A percentile compares a stretch with the other conserved stretches of the same genome.
Conservation (phyloP, 1,140 invertebrate species). For the Bursaphelenchus mucronatus region DNA sequence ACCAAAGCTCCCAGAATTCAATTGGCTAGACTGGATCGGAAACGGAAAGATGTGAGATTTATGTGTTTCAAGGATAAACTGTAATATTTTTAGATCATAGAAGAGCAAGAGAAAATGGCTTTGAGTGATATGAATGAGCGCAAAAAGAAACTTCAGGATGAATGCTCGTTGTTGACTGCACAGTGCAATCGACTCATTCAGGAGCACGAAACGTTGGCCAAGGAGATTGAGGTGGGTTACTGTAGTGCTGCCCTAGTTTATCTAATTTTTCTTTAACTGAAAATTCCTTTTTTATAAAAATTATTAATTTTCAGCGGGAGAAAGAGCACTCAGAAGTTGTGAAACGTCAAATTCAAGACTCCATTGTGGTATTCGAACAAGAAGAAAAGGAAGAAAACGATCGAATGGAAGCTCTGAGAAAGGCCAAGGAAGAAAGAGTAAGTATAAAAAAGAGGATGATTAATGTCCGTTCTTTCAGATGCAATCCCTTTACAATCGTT, state of each 20-base stretch:
- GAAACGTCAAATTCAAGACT: constrained; percentile 4
- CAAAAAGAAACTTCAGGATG: constrained; percentile 22
- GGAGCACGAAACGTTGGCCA: constrained; percentile 12
- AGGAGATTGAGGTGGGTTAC: constrained; percentile 20
- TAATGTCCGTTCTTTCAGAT: constrained; percentile 9
- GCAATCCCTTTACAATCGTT: constrained; percentile 11
- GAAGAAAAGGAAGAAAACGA: constrained; percentile 17
- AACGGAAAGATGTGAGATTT: constrained; percentile 14
- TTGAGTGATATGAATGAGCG: constrained; percentile 22
- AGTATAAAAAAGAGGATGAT: background rate
- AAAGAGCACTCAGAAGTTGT: constrained; percentile 10
- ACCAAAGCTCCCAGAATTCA: constrained; percentile 3
- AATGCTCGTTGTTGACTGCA: constrained; percentile 15
- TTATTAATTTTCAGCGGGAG: constrained; percentile 10
- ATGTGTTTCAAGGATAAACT: background rate
- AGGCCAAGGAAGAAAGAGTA: constrained; percentile 24
- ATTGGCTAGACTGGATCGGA: constrained; percentile 6
- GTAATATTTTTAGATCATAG: constrained; percentile 6
- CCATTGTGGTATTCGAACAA: background rate
- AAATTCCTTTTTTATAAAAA: background rate
- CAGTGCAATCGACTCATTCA: constrained; percentile 18
- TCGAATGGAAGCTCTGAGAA: constrained; percentile 9
- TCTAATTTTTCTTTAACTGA: background rate
- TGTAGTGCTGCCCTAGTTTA: background rate
- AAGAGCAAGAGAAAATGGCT: constrained; percentile 21